These are phyloP conservation scores for Eristalis tenax DNA, from an alignment of 2,888 invertebrate genomes.

Conservation along the genomic window DNA sequence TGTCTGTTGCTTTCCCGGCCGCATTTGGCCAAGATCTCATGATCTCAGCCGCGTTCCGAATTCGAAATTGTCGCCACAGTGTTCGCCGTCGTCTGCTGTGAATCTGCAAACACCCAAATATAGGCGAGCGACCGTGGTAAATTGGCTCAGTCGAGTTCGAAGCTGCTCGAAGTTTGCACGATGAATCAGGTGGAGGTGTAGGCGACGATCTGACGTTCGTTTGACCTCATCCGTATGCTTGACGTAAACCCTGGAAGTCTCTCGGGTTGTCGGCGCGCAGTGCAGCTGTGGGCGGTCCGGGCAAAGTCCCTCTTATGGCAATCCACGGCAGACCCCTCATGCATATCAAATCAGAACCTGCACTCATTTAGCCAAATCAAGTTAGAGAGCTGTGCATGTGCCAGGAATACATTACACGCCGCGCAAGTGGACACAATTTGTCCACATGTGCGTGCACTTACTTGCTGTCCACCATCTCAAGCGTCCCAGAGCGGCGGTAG, in stretches of 20 bases:
- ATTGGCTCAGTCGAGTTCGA: not conserved
- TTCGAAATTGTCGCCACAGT: constrained; percentile 22
- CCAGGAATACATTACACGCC: constrained; percentile 29
- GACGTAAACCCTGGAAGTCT: not conserved
- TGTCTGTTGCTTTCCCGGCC: constrained; percentile 53
- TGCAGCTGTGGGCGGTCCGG: constrained; percentile 2
- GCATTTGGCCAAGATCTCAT: constrained; percentile 9
- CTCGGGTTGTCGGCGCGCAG: constrained; percentile 1
- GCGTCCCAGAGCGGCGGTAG: constrained; percentile 34
- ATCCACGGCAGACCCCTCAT: constrained; percentile 13
- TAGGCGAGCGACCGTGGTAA: constrained; percentile 34
- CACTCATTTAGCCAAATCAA: constrained; percentile 54
- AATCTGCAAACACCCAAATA: constrained; percentile 61
- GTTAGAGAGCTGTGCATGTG: constrained; percentile 20
- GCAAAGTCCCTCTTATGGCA: constrained; percentile 16
- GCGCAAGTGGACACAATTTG: constrained; percentile 36
- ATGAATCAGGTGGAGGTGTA: constrained; percentile 48
- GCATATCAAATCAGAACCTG: constrained; percentile 29
- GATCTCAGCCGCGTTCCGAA: constrained; percentile 10
- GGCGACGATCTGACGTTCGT: constrained; percentile 32
- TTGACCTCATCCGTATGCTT: constrained; percentile 47
- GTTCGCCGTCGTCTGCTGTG: constrained; percentile 38
- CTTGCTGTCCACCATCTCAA: constrained; percentile 30
- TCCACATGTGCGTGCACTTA: constrained; percentile 54
- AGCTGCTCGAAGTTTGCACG: not conserved